Evolutionary conservation across 2,888 invertebrate species (phyloP).

Genomic region (Ellobium chinense): DNA sequence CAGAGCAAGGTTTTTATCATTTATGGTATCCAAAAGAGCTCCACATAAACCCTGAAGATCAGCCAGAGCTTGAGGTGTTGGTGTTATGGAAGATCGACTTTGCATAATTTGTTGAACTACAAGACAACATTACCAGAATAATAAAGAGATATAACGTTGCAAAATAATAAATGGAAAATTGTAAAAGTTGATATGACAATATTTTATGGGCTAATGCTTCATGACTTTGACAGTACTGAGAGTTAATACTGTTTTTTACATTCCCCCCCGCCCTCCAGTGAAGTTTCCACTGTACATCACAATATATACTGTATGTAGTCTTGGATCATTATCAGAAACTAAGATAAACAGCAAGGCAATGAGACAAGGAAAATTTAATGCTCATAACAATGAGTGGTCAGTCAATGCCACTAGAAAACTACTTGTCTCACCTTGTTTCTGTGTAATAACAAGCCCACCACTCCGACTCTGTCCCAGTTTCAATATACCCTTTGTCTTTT

Average conservation of each 20-base stretch:
- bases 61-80: constrained; percentile 85
- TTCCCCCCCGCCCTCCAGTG: no score
- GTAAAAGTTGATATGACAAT: no score
- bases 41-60: constrained; percentile 89
- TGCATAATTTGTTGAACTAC: constrained; percentile 88
- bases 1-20: constrained; percentile 90
- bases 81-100: constrained; percentile 81
- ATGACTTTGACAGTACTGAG: no score
- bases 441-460: constrained; percentile 86
- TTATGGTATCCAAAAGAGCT: constrained; percentile 89
- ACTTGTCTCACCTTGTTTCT: constrained; percentile 89
- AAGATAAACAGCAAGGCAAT: neutral
- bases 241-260: no score
- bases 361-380: neutral
- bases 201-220: no score
- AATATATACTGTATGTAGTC: no score
- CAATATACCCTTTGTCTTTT: constrained; percentile 86
- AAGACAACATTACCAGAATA: constrained; percentile 59
- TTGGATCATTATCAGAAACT: no score
- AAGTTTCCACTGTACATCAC: no score
- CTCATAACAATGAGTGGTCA: no score
- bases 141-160: no score
- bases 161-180: no score
- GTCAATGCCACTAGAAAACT: no score
- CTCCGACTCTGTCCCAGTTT: constrained; percentile 84